phyloP scores from a whole-genome alignment of 2,888 invertebrate genomes.

The Galeruca laticollis region DNA sequence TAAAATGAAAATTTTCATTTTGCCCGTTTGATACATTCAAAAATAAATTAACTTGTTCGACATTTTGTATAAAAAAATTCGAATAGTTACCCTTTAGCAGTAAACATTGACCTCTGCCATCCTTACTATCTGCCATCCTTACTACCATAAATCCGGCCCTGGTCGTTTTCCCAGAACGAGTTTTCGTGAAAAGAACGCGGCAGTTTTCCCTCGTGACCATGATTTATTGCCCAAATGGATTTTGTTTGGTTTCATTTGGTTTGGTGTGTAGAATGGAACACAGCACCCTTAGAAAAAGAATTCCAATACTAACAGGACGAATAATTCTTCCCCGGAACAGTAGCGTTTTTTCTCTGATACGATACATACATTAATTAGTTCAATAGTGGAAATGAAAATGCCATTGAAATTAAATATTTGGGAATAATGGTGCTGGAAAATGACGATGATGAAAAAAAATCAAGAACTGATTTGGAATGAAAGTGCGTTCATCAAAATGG shows the following conservation, averaged over 20 bases:
- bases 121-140: conserved; percentile 3
- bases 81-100: conserved; percentile 10
- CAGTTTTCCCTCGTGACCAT: conserved; percentile 53
- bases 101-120: conserved; percentile 25
- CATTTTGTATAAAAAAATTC: conserved; percentile 5
- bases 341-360: neutral
- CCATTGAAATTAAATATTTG: no score
- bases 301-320: conserved; percentile 34
- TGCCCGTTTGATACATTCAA: no score
- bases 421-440: no score
- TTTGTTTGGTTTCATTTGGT: conserved; percentile 53
- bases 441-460: neutral
- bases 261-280: conserved; percentile 33
- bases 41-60: no score
- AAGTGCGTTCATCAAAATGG: neutral
- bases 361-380: neutral
- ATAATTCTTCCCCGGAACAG: conserved; percentile 21
- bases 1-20: no score
- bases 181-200: conserved; percentile 42
- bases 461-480: neutral
- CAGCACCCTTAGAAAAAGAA: conserved; percentile 41
- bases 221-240: conserved; percentile 53
- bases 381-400: neutral
- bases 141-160: conserved; percentile 32
- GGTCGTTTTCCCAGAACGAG: conserved; percentile 31